Base-by-base conservation (phyloP, 64 coral and sea anemone genomes). In the Dendronephthya gigantea region DNA sequence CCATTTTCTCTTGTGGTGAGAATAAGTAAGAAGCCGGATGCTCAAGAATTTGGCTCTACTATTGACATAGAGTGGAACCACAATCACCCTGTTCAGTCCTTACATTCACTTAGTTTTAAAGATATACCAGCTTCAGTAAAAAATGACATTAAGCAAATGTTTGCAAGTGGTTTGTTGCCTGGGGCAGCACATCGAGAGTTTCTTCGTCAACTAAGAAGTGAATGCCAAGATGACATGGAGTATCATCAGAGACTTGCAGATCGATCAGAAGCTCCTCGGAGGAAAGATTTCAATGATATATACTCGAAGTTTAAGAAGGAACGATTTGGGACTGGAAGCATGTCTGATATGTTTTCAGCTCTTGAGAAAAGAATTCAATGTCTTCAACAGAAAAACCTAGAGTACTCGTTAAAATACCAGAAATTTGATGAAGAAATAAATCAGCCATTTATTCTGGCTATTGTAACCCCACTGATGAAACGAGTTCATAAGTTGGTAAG, bases 161-260 rank as follows among this genome's bases (percentile, higher is more conserved):
- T 31, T 76, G 35, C 69, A 33, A 76, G 69, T 76, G 69, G 69
- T 27, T 76, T 76, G 25, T 34, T 76, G 6, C 69, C 69, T 5
- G n/a, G 4, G 2, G 28, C 69, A 76, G 69, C 69, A 15, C 69
- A 76, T 16, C 28, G 69, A 34, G 69, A 76, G 25, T 76, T 76
- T 28, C 69, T 76, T 6, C 28, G 69, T 4, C 69, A 76, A 34
- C 69, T 76, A 3, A 31, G 31, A 34, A 76, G 69, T 76, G 29
- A 76, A 30, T 76, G 69, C 69, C 5, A 76, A 76, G 69, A 76
- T 76, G 35, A 76, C 69, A 7, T 76, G 10, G 69, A 76, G 69
- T 75, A 75, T 27, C 69, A 75, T 75, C 12, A 37, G n/a, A 75
- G 69, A 37, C 35, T 75, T 31, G 12, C 69, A 29, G 35, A 75